Base-by-base conservation (phyloP, 2,113 vertebrate genomes). In the Salvelinus sp. region DNA sequence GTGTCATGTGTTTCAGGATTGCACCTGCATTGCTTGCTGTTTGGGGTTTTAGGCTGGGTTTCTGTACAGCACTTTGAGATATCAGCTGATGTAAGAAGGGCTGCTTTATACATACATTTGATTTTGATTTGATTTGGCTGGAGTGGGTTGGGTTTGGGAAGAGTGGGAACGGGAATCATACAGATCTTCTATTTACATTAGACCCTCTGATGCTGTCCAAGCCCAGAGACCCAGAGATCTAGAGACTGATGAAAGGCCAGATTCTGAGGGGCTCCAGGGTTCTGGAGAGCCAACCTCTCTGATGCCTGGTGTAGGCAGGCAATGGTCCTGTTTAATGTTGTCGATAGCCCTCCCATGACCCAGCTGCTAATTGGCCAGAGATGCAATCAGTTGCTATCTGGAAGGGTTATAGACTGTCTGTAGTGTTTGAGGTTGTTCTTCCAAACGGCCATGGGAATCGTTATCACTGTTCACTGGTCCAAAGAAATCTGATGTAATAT, bases 281-380 rank as follows among this genome's bases (percentile, higher is more conserved):
- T 9, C 33, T 25, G 57, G 75, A 76, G 75, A 62, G 57, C 82
- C 81, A 79, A 66, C 18, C 48, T 62, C 58, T 62, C n/a, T 62
- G 58, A 62, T 22, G 58, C 58, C 58, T 7, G 70, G 30, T 47
- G 60, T 7, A 65, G 58, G 20, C 4, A 38, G 48, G 30, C 13
- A 38, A 65, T 77, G 75, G 66, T 69, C 33, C 20, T 1, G 44
- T 84, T 78, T 83, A 63, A 80, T 84, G 78, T 74, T 65, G 64
- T 12, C 74, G 85, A 87, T 91, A 73, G 28, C 86, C 84, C 22
- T 78, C 5, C 18, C 12, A 44, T 85, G 87, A 91, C 87, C 87
- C 76, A 9, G 57, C 7, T 60, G 70, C 33, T 89, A 80, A 87
- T 78, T 80, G 72, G 69, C 76, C 83, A n/a, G 72, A 86, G 82